Evolutionary conservation across 2,888 invertebrate genomes (phyloP), one percentile per base, ranked within the genome.

Genomic region (Hirtodrosophila trivittata): DNA sequence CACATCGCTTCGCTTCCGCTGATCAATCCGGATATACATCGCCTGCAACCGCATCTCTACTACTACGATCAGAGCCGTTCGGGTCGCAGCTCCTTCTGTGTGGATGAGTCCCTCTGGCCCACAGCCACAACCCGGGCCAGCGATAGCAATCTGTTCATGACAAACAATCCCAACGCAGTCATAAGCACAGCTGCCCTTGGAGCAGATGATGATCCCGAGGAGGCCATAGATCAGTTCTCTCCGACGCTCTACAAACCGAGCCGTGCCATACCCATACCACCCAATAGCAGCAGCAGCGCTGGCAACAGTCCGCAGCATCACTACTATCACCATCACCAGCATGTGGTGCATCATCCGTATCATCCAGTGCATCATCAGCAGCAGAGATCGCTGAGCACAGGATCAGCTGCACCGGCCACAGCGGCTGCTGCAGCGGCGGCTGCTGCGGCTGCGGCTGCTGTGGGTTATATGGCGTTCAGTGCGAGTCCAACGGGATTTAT

Each of bases 241-340:
- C 89, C 89, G 1, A 75, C 88, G 5, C 54, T 89, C 1, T 89
- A 89, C 49, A 66, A 37, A n/a, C 65, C 55, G 14, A 77, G 75
- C 30, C 89, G 87, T n/a, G 84, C 89, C 21, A 80, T 86, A 28
- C 88, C 90, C 4, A 89, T 89, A 73, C 88, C 89, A 73, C 88
- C 89, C 3, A 60, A 56, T 46, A 82, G 84, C 13, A 66, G 55
- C 10, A 85, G 64, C 43, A 88, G 87, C 56, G 87, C 87, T 4
- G 86, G 87, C 10, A 89, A 82, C 28, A 89, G 89, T 77, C 89
- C 89, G 0, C 86, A 80, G 25, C 89, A 84, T 18, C 73, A 78
- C 45, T 9, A 43, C 4, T 47, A 56, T 12, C 18, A 47, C 9
- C 35, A 52, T 3, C 62, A 62, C 4, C 68, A 35, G 13, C 58